Conservation (phyloP, 64 coral and sea anemone genomes). For the Trachythela sp. region DNA sequence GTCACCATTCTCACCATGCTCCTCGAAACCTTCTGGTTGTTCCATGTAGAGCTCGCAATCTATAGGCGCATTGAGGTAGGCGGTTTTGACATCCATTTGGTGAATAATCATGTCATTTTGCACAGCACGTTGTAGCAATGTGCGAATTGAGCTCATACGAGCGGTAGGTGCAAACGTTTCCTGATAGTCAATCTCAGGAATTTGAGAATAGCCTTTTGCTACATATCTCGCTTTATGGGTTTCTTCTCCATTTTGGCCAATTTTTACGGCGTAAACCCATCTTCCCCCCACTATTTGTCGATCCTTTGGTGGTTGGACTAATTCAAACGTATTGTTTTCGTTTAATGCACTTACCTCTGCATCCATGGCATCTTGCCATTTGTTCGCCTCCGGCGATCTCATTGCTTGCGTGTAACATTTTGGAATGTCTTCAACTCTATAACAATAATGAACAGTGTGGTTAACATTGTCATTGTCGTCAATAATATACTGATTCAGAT, state of each 20-base stretch:
- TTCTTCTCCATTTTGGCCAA: slow-evolving; percentile 25
- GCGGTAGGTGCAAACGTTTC: slow-evolving; percentile 42
- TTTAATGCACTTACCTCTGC: slow-evolving; percentile 30
- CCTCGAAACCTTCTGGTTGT: slow-evolving; percentile 34
- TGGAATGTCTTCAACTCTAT: slow-evolving; percentile 29
- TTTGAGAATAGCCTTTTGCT: slow-evolving; percentile 47
- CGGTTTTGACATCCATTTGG: slow-evolving; percentile 41
- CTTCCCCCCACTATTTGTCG: slow-evolving; percentile 46
- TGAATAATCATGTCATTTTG: slow-evolving; percentile 29
- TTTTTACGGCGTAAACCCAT: slow-evolving; percentile 48
- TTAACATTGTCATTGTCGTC: slow-evolving; percentile 20
- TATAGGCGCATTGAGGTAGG: slow-evolving; percentile 34
- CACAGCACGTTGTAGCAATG: slow-evolving; percentile 3
- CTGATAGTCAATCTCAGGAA: slow-evolving; percentile 36
- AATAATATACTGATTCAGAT: slow-evolving; percentile 4
- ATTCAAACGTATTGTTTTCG: slow-evolving; percentile 34
- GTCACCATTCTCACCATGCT: not conserved
- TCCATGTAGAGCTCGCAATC: slow-evolving; percentile 41
- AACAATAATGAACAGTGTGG: slow-evolving; percentile 34
- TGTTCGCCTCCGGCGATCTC: not conserved
- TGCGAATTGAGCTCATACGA: slow-evolving; percentile 26
- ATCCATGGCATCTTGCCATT: slow-evolving; percentile 27
- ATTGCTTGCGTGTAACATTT: slow-evolving; percentile 24
- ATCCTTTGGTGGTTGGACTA: slow-evolving; percentile 33
- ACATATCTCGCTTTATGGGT: slow-evolving; percentile 35